Base-by-base conservation (phyloP, 2,113 vertebrate species). In the Pontoporia blainvillei region DNA sequence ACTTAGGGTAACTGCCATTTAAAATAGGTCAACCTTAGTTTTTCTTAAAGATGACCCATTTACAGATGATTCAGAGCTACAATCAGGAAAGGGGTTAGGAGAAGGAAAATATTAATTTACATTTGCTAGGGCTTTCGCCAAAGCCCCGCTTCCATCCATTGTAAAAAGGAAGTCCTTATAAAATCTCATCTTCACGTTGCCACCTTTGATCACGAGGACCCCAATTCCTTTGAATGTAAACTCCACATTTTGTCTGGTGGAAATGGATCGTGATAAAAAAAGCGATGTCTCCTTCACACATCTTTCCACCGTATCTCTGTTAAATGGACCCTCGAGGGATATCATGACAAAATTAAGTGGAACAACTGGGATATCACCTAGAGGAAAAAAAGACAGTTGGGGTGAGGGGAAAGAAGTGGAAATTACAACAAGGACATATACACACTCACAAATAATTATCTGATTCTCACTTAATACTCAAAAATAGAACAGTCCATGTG, bases 111-210 rank as follows among this genome's bases (percentile, higher is more conserved):
- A 84, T 36, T 75, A 17, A 97, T 98, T 98, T 97, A 99, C 99
- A 21, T 98, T 98, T 61, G 95, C 95, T 72, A 99, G 96, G 41
- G 98, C 98, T 92, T 98, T 98, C 39, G 96, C 96, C 49, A 98
- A 92, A 52, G 46, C 88, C 14, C 98, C 98, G 2, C 91, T 98
- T 91, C 97, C 98, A 84, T 99, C 98, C 98, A 99, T 49, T 14
- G 97, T 83, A 41, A 97, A 98, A 62, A 99, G 96, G 83, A 99
- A 99, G 81, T 98, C 98, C 92, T 98, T 97, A 90, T 97, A 98
- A 98, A 99, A 99, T 89, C 97, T 99, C 99, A 99, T 99, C 97
- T 99, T 99, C 92, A 99, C 99, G 94, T 98, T 99, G 87, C 97
- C 97, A 36, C 98, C 97, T 62, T 90, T 98, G 78, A 99, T 98